Conservation (phyloP, 2,888 invertebrate species). For the Beris morrisii region DNA sequence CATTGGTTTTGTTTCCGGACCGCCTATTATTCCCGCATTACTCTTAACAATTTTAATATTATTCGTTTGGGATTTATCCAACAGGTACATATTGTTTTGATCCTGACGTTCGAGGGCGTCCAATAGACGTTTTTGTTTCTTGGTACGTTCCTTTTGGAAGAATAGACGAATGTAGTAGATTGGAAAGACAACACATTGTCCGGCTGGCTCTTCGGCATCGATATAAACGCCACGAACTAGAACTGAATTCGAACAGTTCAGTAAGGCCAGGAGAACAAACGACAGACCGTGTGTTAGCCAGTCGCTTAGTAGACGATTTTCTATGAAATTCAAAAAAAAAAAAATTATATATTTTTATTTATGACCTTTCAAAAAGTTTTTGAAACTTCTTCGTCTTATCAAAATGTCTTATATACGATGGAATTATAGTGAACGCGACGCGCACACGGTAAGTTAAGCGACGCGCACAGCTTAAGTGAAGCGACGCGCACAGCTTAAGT, state of each 20-base stretch:
- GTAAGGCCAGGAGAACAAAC: slow-evolving; percentile 70
- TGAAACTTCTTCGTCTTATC: not conserved
- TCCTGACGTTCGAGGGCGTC: slow-evolving; percentile 41
- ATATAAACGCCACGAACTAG: slow-evolving; percentile 86
- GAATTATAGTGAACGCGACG: too few relatives aligned
- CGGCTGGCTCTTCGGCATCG: slow-evolving; percentile 81
- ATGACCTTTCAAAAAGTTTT: too few relatives aligned
- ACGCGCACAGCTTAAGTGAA: too few relatives aligned
- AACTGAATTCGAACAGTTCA: slow-evolving; percentile 85
- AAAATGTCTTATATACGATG: too few relatives aligned
- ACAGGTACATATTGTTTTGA: slow-evolving; percentile 40
- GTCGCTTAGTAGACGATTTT: slow-evolving; percentile 72
- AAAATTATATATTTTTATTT: not conserved
- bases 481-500: too few relatives aligned
- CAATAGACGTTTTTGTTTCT: slow-evolving; percentile 60
- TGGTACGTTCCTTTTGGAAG: slow-evolving; percentile 69
- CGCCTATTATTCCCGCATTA: slow-evolving; percentile 19
- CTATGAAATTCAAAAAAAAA: slow-evolving; percentile 51
- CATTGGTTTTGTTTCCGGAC: slow-evolving; percentile 35
- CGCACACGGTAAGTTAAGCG: too few relatives aligned
- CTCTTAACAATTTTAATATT: slow-evolving; percentile 37
- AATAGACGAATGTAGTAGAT: slow-evolving; percentile 80
- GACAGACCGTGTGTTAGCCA: slow-evolving; percentile 79
- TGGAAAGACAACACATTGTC: slow-evolving; percentile 81
- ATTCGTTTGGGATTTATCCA: slow-evolving; percentile 37